Base-by-base conservation (phyloP, 2,888 invertebrate genomes). In the Mythimna lalbum region DNA sequence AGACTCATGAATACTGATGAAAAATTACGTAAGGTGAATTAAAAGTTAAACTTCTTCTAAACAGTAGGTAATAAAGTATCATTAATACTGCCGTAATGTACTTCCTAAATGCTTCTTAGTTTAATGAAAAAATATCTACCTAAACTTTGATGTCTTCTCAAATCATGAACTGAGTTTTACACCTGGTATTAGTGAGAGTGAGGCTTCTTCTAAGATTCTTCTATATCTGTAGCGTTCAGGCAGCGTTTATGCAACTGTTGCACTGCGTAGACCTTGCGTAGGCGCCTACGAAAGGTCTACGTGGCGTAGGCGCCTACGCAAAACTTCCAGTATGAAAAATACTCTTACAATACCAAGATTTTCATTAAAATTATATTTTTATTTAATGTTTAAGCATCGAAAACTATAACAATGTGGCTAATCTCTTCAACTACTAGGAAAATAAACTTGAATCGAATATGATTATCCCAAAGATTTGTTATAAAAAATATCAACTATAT, bases 1-100 rank as follows among this genome's bases (percentile, higher is more conserved):
- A 60, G n/a, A 0, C 60, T 73, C 36, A 69, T 73, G 63, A 75
- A 73, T 82, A 62, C 59, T 73, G 39, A 78, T 73, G 43, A 66
- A 81, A 64, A 68, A 49, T 75, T 63, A 66, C 57, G 59, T 77
- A 81, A 73, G 31, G 7, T 23, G 23, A 55, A 72, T 81, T 63
- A 55, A 55, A 31, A 59, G 19, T 21, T 56, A 66, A 57, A 56
- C 39, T 56, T 61, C n/a, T 49, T 31, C 33, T 33, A 52, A 60
- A 55, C 23, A 17, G 31, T 19, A 31, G 31, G 27, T 72, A 59
- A 62, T 66, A 66, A 66, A 50, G 17, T 2, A 33, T 49, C 33
- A 52, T 47, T 52, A 36, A 23, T 23, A 47, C 27, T 36, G 12
- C 14, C 47, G 31, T 63, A 57, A 56, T 56, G 17, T 50, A 33